phyloP scores from a whole-genome alignment of 2,888 invertebrate genomes.

The Cetonia aurata region DNA sequence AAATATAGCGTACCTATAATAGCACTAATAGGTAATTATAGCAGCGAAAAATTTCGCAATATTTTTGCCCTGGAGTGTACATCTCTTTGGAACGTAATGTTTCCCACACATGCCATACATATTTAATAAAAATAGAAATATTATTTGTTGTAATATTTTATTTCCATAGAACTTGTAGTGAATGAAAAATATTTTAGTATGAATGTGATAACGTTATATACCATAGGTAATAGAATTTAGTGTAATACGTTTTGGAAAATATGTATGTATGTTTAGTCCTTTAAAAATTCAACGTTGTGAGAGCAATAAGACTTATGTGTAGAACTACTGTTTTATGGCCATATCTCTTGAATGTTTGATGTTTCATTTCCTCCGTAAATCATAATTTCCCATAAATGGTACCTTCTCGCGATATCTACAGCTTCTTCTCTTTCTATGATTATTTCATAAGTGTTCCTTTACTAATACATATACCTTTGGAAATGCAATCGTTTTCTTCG shows the following conservation, averaged over 20 bases:
- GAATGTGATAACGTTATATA: slow-evolving; percentile 23
- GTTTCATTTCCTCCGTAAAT: slow-evolving; percentile 9
- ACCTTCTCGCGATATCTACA: neutral
- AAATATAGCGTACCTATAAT: too few species aligned
- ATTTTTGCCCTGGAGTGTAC: too few species aligned
- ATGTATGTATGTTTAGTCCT: slow-evolving; percentile 33
- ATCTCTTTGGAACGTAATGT: too few species aligned
- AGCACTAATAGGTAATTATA: too few species aligned
- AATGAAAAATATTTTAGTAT: neutral
- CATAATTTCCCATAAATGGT: slow-evolving; percentile 1
- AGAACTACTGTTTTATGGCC: slow-evolving; percentile 33
- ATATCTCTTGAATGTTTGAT: slow-evolving; percentile 24
- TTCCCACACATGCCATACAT: too few species aligned
- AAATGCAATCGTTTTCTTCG: too few species aligned
- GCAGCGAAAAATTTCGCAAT: too few species aligned
- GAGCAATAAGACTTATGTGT: slow-evolving; percentile 43
- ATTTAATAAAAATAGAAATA: too few species aligned
- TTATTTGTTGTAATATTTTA: too few species aligned
- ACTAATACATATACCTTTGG: too few species aligned
- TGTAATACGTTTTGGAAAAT: slow-evolving; percentile 13
- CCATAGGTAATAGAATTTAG: slow-evolving; percentile 1
- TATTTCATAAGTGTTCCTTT: too few species aligned
- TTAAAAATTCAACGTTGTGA: slow-evolving; percentile 41
- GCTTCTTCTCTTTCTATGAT: neutral
- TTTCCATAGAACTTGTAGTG: too few species aligned